Evolutionary conservation across 1,140 invertebrate species (phyloP).

Genomic region (Yoshiicerus persimilis): DNA sequence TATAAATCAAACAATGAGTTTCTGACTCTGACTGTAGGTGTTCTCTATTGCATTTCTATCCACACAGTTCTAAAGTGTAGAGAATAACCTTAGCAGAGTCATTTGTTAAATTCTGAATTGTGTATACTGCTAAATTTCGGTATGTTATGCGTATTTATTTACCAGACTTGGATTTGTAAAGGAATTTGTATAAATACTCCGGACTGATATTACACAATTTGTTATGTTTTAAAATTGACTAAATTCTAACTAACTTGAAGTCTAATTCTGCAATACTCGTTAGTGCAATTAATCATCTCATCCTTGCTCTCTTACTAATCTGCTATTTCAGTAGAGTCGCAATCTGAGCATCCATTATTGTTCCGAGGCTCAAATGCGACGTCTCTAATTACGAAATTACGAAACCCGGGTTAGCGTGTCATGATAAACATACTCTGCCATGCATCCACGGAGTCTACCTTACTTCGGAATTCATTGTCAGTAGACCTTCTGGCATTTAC

Average conservation of each 20-base stretch:
- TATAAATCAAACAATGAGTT: neutral
- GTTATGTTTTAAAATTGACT: no score
- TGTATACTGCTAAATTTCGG: neutral
- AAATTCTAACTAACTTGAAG: no score
- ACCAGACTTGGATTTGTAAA: no score
- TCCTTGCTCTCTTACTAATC: neutral
- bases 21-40: neutral
- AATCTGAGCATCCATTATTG: neutral
- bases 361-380: neutral
- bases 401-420: neutral
- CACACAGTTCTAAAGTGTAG: no score
- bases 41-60: neutral
- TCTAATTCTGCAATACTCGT: neutral
- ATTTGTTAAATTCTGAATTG: neutral
- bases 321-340: neutral
- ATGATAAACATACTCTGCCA: neutral
- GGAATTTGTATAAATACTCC: no score
- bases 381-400: neutral
- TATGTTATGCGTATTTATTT: neutral
- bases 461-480: neutral
- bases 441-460: neutral
- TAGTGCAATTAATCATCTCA: neutral
- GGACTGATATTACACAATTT: no score
- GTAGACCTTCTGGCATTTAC: neutral
- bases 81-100: no score